Evolutionary conservation across 2,888 invertebrate species (phyloP).

Genomic region (Callinectes sapidus): DNA sequence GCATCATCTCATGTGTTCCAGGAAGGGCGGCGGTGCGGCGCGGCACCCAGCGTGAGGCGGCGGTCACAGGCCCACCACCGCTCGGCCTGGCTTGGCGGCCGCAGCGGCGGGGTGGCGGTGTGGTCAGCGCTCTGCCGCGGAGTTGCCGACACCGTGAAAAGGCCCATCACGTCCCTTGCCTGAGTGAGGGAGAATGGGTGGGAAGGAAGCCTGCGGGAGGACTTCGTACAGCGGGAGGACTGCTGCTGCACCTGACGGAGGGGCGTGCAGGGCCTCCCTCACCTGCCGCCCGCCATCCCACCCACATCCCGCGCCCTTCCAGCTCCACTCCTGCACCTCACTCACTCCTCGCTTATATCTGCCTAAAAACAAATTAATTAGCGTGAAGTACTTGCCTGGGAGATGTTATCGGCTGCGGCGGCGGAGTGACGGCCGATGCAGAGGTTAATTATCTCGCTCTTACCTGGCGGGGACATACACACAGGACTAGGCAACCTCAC

Average conservation of each 20-base stretch:
- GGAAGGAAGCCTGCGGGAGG: not conserved
- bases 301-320: not conserved
- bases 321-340: not conserved
- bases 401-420: constrained; percentile 51
- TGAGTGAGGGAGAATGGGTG: not conserved
- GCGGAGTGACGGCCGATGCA: constrained; percentile 43
- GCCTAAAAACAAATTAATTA: constrained; percentile 54
- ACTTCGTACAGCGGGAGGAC: not conserved
- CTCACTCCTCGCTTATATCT: constrained; percentile 31
- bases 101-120: not conserved
- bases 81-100: not conserved
- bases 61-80: not conserved
- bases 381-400: constrained; percentile 32
- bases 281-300: not conserved
- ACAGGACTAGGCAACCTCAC: not conserved
- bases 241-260: not conserved
- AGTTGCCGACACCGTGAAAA: not conserved
- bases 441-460: constrained; percentile 38
- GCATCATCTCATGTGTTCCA: not conserved
- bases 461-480: constrained; percentile 32
- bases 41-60: not conserved
- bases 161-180: not conserved
- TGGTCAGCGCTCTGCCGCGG: not conserved
- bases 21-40: not conserved
- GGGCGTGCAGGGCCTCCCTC: not conserved